Base-by-base conservation (phyloP, 2,113 vertebrate genomes). In the Catharus minimus region DNA sequence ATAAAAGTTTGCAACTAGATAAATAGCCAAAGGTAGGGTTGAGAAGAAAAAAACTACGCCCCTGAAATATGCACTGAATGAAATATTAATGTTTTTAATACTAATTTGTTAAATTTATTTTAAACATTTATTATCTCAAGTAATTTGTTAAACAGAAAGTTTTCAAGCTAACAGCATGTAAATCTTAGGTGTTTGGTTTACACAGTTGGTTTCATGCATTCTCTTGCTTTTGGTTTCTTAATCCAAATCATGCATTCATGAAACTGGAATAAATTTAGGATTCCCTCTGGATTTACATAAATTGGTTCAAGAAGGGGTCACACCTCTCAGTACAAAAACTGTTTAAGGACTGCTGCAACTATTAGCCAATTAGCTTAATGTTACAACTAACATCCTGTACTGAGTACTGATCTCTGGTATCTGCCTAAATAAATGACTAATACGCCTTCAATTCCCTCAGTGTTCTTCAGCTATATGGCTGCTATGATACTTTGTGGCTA, bases 1-100 rank as follows among this genome's bases (percentile, higher is more conserved):
- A 96, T 98, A 97, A 97, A 98, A 98, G 97, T 98, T 98, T 97
- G 91, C 95, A 97, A 96, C 97, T 96, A 96, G 92, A 97, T 97
- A 98, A 98, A 98, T 97, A 98, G 95, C 95, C 92, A 78, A 94
- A 92, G 95, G 95, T 96, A 80, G 46, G 55, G 53, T 96, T 96
- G 88, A 88, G 57, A 93, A 89, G 46, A n/a, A 64, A 65, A 88
- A 90, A 95, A 6, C 4, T 32, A n/a, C 12, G 76, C 39, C 32
- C 94, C 32, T 4, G 19, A 75, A 55, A 58, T 89, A 53, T 47
- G 22, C 73, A 68, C 69, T 86, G 71, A 57, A 89, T 96, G 72
- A 97, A 96, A 96, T 89, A 86, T 36, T 66, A 91, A 56, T 49
- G 13, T 67, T 90, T 92, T 86, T 72, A 93, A 92, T 93, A 81